Conservation (phyloP, 35 echinoderm and acorn worm species). For the Antedon bifida region DNA sequence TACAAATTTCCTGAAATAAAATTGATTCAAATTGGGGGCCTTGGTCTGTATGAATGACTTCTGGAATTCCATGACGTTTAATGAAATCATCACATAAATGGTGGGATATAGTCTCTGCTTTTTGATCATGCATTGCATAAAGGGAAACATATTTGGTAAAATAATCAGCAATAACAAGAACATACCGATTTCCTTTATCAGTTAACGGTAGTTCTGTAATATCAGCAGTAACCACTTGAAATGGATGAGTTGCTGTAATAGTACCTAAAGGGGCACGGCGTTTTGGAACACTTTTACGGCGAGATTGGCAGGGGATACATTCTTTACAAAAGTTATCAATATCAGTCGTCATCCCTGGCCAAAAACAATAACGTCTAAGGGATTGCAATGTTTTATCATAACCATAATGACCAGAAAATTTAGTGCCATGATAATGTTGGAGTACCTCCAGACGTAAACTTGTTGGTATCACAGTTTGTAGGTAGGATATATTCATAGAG, state of each 20-base stretch:
- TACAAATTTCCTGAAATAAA: too few species aligned
- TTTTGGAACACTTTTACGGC: not conserved
- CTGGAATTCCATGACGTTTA: slow-evolving; percentile 33
- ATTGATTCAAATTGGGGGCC: not conserved
- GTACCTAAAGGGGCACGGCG: not conserved
- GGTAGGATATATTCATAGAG: too few species aligned
- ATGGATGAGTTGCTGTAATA: slow-evolving; percentile 7
- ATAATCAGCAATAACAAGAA: slow-evolving; percentile 29
- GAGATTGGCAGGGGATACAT: not conserved
- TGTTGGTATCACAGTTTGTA: too few species aligned
- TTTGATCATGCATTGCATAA: slow-evolving; percentile 17
- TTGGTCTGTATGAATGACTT: slow-evolving; percentile 12
- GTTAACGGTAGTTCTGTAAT: slow-evolving; percentile 11
- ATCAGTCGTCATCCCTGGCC: too few species aligned
- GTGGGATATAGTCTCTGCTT: slow-evolving; percentile 12
- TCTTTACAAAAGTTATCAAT: not conserved
- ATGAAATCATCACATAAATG: too few species aligned
- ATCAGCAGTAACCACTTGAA: slow-evolving; percentile 17
- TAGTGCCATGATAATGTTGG: too few species aligned
- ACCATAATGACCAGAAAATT: too few species aligned
- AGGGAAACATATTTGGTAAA: slow-evolving; percentile 25
- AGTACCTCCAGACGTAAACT: too few species aligned
- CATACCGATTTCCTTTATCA: slow-evolving; percentile 10
- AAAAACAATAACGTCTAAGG: too few species aligned
- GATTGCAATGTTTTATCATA: too few species aligned